Evolutionary conservation across 2,113 vertebrate genomes (phyloP), one percentile per base, ranked within the genome.

Genomic region (Litocranius walleri): DNA sequence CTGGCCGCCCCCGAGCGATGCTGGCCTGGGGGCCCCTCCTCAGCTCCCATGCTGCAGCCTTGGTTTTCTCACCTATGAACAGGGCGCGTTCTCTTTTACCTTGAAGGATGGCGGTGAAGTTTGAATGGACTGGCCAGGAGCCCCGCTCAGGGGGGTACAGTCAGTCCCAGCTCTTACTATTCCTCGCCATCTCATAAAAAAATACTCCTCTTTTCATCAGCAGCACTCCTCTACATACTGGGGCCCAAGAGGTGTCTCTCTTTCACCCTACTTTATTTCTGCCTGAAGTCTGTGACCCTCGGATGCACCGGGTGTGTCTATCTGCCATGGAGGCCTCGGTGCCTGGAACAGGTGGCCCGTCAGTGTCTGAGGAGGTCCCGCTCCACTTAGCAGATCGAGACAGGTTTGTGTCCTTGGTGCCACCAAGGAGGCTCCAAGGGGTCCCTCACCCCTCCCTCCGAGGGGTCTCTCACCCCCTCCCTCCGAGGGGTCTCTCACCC

Each of bases 51-150:
- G 71, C 71, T 25, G 11, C 48, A 33, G 11, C 57, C 82, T 88
- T 0, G 0, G 30, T n/a, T 36, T 85, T 25, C 67, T 61, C 23
- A 3, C 25, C 92, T 13, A 11, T 7, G 19, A 19, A 52, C 17
- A 0, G 14, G 45, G 2, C 3, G 0, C 3, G 0, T 4, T 16
- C 0, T 21, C 23, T 3, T 7, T 5, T 6, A 16, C 86, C 45
- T 36, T 8, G 12, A 11, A 57, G 40, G 17, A 15, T 10, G 40
- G 7, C 0, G 0, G 1, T 43, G 29, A 48, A 19, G 50, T 16
- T 5, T 9, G 27, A 9, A 7, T 0, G 16, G 52, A 15, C 33
- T 52, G 2, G 56, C 19, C 2, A 13, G 50, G 57, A 92, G 36
- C 33, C 85, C 7, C 7, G 59, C 21, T 27, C 27, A 14, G 50